Percentiles rank a stretch among this genome's conserved stretches.
Conservation (phyloP, 2,888 invertebrate species). For the Pachymerium ferrugineum region DNA sequence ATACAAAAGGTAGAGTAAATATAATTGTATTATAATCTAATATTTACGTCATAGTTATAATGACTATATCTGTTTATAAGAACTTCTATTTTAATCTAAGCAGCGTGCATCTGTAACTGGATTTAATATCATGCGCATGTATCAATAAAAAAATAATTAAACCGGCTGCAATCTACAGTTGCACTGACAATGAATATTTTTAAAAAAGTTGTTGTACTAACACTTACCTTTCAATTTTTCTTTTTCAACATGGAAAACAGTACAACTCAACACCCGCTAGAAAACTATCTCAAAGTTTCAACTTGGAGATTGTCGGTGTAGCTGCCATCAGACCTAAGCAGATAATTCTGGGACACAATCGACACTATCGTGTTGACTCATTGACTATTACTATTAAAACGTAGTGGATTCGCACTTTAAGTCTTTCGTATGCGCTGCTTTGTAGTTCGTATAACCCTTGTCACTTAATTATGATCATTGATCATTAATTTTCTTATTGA, state of each 20-base stretch:
- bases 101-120: no score
- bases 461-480: neutral
- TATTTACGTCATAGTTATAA: no score
- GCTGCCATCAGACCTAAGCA: slow-evolving; percentile 78
- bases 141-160: no score
- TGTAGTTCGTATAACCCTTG: slow-evolving; percentile 65
- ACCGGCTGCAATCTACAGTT: no score
- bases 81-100: no score
- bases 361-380: slow-evolving; percentile 89
- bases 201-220: no score
- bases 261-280: slow-evolving; percentile 94
- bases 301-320: slow-evolving; percentile 84
- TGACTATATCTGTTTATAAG: no score
- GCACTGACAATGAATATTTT: no score
- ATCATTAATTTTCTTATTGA: neutral
- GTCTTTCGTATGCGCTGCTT: slow-evolving; percentile 91
- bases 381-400: slow-evolving; percentile 80
- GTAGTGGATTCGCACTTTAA: slow-evolving; percentile 98
- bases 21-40: no score
- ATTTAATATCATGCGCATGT: no score
- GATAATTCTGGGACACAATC: slow-evolving; percentile 80
- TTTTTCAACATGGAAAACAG: slow-evolving; percentile 69
- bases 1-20: no score
- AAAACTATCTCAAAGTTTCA: slow-evolving; percentile 86
- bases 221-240: neutral